A percentile compares a stretch with the other conserved stretches of the same genome.
These are phyloP conservation scores for Thunnus thynnus DNA, from an alignment of 2,113 vertebrate species.

Conservation along the genomic window DNA sequence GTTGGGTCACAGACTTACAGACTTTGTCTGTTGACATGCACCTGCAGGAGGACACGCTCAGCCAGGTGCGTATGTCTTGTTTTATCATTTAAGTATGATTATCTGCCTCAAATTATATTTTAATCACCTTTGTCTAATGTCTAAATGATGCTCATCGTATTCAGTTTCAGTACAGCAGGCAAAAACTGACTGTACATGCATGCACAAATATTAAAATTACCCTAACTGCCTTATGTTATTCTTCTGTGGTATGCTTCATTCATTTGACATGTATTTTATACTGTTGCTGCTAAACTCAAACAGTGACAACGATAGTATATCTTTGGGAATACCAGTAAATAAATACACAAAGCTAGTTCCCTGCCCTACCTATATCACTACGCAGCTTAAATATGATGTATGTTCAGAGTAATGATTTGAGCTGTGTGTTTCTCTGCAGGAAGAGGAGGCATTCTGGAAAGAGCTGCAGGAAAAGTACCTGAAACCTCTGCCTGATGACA, in stretches of 20 bases:
- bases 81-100: not conserved
- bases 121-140: not conserved
- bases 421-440: slow-evolving; percentile 52
- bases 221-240: no score
- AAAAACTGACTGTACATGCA: no score
- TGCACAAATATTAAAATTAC: no score
- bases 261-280: no score
- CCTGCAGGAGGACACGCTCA: slow-evolving; percentile 59
- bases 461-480: slow-evolving; percentile 71
- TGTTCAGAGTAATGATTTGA: not conserved
- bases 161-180: no score
- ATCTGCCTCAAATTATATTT: not conserved
- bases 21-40: slow-evolving; percentile 48
- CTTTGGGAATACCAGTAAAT: no score
- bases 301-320: no score
- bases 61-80: slow-evolving; percentile 48
- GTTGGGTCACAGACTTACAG: slow-evolving; percentile 73
- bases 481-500: slow-evolving; percentile 71
- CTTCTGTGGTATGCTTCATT: no score
- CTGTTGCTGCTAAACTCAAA: no score
- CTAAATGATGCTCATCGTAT: no score
- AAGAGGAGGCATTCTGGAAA: slow-evolving; percentile 72
- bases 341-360: no score
- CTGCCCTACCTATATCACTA: not conserved
- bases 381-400: not conserved